Evolutionary conservation across 2,113 vertebrate genomes (phyloP), one percentile per base, ranked within the genome.

Genomic region (Ascaphus truei): DNA sequence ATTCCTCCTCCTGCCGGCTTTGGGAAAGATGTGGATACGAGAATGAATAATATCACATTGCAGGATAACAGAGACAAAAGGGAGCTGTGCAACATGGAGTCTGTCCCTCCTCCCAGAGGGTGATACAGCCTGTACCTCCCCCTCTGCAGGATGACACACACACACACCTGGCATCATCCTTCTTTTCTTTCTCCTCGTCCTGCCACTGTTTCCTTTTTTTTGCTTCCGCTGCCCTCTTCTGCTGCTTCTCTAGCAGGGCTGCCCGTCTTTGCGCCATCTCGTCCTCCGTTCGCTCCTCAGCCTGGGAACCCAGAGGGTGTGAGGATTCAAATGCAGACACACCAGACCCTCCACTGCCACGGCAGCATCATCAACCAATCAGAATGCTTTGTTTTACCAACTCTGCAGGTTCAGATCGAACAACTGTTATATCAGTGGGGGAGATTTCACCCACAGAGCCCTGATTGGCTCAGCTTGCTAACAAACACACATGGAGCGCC

Each of bases 261-360:
- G 94, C 93, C 76, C 82, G 85, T 73, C 89, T 86, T 63, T 93
- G 91, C 1, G 93, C 94, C 93, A 96, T 95, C 76, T 94, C 93
- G 2, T 91, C 92, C 51, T 94, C 93, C 0, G 92, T 81, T 41
- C 88, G 90, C 55, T 84, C 89, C 41, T 88, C 91, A 16, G 90
- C 93, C 92, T 88, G 27, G 7, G 45, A 22, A 25, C 31, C 4
- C 30, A 26, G 22, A 48, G 2, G 48, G 10, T 30, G 30, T 2
- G 5, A 3, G 27, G 37, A 50, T 9, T 7, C 11, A 25, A 23
- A 18, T 20, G 7, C 3, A 4, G 29, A 1, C 31, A 27, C 22
- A 2, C 7, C 29, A 10, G 27, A 20, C 5, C 10, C 18, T n/a
- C 45, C 16, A 48, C 18, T n/a, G 25, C 7, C 16, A 45, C 10